These are phyloP conservation scores for Coleophora flavipennella DNA, from an alignment of 2,888 invertebrate species.

Conservation along the genomic window DNA sequence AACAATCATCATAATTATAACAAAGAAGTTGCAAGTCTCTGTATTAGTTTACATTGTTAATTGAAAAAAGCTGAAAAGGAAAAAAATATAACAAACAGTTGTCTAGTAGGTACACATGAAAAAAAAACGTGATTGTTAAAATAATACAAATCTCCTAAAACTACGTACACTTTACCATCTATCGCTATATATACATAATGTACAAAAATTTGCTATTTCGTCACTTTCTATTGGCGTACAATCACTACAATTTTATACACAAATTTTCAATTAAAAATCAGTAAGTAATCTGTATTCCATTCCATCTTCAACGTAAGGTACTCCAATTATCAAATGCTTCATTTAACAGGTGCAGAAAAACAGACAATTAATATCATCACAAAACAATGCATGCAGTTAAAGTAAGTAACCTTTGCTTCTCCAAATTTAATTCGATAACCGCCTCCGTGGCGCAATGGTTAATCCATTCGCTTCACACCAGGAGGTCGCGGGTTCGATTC, in stretches of 20 bases:
- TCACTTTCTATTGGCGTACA: neutral
- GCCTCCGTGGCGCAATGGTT: too few species aligned
- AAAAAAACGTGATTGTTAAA: too few species aligned
- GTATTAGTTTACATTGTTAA: neutral
- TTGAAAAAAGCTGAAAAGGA: neutral
- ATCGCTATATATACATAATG: constrained; percentile 64
- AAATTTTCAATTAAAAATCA: too few species aligned
- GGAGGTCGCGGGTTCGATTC: too few species aligned
- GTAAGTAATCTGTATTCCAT: too few species aligned
- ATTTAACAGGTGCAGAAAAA: constrained; percentile 51
- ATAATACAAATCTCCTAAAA: constrained; percentile 25
- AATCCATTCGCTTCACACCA: too few species aligned
- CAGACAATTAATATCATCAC: constrained; percentile 12
- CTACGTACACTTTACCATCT: constrained; percentile 39
- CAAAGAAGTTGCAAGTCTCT: neutral
- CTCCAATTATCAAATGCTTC: constrained; percentile 29
- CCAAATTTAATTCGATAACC: neutral
- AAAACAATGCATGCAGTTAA: neutral
- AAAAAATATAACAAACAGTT: too few species aligned
- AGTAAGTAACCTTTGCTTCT: neutral
- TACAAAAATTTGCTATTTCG: constrained; percentile 36
- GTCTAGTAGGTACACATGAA: too few species aligned
- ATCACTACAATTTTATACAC: too few species aligned
- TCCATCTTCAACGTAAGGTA: too few species aligned
- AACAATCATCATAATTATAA: constrained; percentile 20